Percentiles rank a stretch among this genome's conserved stretches.
Evolutionary conservation across 1,140 invertebrate genomes (phyloP).

Genomic region (Brachionus plicatilis): DNA sequence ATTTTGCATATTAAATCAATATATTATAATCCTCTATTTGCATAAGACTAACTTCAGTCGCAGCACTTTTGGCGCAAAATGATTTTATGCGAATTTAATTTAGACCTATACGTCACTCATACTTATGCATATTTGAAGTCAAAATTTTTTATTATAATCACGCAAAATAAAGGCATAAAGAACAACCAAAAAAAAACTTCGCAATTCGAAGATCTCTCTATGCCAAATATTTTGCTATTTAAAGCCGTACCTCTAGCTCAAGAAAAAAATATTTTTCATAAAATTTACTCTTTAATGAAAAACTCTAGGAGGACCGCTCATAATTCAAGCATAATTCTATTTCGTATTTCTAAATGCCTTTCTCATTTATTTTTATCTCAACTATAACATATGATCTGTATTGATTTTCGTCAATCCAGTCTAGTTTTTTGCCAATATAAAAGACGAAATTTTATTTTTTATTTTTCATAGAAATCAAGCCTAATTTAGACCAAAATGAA

Average conservation of each 20-base stretch:
- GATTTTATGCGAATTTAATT: not conserved
- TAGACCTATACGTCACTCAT: not conserved
- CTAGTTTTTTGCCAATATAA: not conserved
- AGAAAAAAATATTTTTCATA: slow-evolving; percentile 3
- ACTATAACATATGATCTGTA: not conserved
- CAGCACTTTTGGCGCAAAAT: not conserved
- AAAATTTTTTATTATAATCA: slow-evolving; percentile 33
- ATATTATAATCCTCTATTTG: not conserved
- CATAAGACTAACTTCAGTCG: not conserved
- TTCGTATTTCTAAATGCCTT: not conserved
- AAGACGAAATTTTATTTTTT: not conserved
- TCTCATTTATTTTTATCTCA: not conserved
- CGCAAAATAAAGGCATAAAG: not conserved
- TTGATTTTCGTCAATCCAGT: not conserved
- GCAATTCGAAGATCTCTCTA: not conserved
- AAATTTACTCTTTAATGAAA: not conserved
- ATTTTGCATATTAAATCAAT: slow-evolving; percentile 6
- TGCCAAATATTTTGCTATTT: slow-evolving; percentile 24
- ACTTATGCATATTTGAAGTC: not conserved
- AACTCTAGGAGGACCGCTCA: not conserved
- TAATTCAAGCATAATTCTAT: not conserved
- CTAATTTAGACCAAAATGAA: slow-evolving; percentile 11
- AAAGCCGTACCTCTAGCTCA: not conserved
- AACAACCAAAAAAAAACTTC: slow-evolving; percentile 9
- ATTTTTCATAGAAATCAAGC: not conserved